phyloP scores from a whole-genome alignment of 64 coral and sea anemone species.

The Orbicella faveolata region DNA sequence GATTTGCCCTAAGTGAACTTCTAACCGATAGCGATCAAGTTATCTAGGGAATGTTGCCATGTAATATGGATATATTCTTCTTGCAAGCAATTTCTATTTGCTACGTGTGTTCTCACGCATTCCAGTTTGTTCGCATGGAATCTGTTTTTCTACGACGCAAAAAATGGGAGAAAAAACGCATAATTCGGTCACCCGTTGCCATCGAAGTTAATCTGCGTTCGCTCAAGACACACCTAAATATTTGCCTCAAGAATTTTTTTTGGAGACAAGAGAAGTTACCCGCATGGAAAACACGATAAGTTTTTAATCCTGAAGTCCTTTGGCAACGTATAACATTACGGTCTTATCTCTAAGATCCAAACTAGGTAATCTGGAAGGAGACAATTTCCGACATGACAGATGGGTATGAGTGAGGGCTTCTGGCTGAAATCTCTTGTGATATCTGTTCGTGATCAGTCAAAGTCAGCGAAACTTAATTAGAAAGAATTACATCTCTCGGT shows the following conservation, averaged over 20 bases:
- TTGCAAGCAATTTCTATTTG: background rate
- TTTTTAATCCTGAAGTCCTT: constrained; percentile 31
- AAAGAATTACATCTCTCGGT: background rate
- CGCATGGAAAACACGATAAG: constrained; percentile 19
- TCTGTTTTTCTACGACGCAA: background rate
- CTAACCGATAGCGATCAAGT: constrained; percentile 13
- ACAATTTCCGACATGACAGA: constrained; percentile 29
- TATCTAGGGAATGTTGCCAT: constrained; percentile 39
- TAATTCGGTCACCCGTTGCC: background rate
- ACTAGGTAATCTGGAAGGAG: constrained; percentile 14
- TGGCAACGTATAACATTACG: constrained; percentile 28
- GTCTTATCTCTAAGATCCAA: constrained; percentile 25
- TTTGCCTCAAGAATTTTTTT: background rate
- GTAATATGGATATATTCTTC: constrained; percentile 6
- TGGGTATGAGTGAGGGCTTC: background rate
- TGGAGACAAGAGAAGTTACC: background rate
- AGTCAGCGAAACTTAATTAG: constrained; percentile 1
- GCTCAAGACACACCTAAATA: background rate
- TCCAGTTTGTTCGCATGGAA: background rate
- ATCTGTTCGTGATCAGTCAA: constrained; percentile 18
- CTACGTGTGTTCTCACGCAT: background rate
- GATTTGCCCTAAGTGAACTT: constrained; percentile 18
- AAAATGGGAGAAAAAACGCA: background rate
- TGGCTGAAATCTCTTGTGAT: background rate
- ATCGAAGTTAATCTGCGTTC: background rate